Percentiles rank a stretch among this genome's conserved stretches.
Conservation (phyloP, 2,797 vertebrate species). For the Brachyalestes nurse region DNA sequence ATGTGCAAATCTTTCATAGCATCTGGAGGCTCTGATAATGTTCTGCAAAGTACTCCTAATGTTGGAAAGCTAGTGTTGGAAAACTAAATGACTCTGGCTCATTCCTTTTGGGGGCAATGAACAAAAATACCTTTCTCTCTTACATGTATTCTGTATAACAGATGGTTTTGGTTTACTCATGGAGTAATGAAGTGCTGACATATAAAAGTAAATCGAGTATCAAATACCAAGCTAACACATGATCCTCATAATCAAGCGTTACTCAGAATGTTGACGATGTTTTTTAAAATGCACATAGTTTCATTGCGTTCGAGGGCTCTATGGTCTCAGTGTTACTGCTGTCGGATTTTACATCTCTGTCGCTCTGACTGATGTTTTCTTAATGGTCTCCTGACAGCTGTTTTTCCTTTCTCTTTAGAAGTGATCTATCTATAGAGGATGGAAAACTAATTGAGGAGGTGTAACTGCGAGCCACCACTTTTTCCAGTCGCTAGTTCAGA, state of each 20-base stretch:
- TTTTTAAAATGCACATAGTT: constrained; percentile 53
- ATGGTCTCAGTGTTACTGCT: constrained; percentile 1
- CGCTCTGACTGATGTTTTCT: constrained; percentile 20
- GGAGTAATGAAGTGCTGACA: constrained; percentile 63
- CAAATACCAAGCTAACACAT: constrained; percentile 60
- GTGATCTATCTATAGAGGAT: constrained; percentile 52
- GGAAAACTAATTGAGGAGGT: constrained; percentile 55
- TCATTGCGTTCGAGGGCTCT: constrained; percentile 3
- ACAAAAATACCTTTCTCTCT: constrained; percentile 31
- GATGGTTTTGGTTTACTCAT: constrained; percentile 56
- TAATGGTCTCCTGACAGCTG: constrained; percentile 33
- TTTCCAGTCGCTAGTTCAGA: constrained; percentile 28
- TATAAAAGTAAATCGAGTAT: constrained; percentile 53
- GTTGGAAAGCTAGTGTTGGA: constrained; percentile 8
- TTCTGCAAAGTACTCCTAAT: constrained; percentile 19
- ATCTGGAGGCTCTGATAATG: constrained; percentile 22
- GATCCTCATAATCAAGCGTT: constrained; percentile 67
- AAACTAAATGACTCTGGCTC: constrained; percentile 22
- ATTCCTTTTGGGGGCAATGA: constrained; percentile 21
- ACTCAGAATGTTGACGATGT: constrained; percentile 52
- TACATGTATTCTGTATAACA: constrained; percentile 43
- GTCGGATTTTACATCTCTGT: constrained; percentile 39
- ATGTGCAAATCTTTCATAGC: neutral
- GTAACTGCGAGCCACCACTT: neutral
- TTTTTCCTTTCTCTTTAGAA: constrained; percentile 25